Evolutionary conservation across 1,140 invertebrate genomes (phyloP).

Genomic region (Holotrichia oblita): DNA sequence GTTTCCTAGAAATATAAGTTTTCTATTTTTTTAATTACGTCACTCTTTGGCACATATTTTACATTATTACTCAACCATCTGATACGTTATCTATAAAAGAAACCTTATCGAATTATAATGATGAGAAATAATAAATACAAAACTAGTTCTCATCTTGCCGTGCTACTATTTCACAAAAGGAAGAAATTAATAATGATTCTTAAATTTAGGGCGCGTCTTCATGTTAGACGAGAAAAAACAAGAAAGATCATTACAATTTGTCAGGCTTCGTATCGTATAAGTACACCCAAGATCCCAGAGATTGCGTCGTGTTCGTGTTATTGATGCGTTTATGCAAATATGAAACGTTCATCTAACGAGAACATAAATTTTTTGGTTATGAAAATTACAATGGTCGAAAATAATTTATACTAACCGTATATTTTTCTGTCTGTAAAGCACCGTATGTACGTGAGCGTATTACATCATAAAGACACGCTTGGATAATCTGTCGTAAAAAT

Average conservation of each 20-base stretch:
- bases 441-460: neutral
- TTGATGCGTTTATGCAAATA: constrained; percentile 34
- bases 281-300: neutral
- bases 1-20: too few relatives aligned
- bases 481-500: constrained; percentile 2
- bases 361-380: constrained; percentile 34
- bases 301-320: constrained; percentile 9
- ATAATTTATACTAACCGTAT: constrained; percentile 20
- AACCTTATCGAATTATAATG: neutral
- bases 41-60: too few relatives aligned
- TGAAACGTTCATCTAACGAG: constrained; percentile 24
- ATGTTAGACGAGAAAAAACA: neutral
- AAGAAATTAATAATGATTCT: constrained; percentile 1
- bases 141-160: neutral
- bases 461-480: neutral
- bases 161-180: neutral
- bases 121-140: neutral
- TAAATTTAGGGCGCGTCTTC: constrained; percentile 13
- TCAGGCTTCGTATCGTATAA: neutral
- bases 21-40: too few relatives aligned
- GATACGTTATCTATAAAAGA: neutral
- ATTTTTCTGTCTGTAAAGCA: neutral
- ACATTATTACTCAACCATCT: too few relatives aligned
- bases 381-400: constrained; percentile 14
- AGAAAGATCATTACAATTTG: neutral